Evolutionary conservation across 2,113 vertebrate species (phyloP), one percentile per base, ranked within the genome.

Genomic region (Mystacornis crossleyi): DNA sequence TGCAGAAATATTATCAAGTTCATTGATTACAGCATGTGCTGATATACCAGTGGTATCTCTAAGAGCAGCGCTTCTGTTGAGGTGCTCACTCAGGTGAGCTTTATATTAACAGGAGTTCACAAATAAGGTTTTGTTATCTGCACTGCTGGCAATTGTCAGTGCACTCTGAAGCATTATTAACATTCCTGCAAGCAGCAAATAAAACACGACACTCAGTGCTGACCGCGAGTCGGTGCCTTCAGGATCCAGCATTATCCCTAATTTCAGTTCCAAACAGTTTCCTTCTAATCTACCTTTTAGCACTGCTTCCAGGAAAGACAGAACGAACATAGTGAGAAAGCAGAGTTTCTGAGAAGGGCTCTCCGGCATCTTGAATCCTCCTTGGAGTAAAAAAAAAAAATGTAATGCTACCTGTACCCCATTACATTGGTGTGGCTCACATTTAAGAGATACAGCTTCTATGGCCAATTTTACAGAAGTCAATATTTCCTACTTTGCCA

Each of bases 371-470:
- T 31, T 8, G 9, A 45, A 45, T 54, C 14, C 10, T 61, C 40
- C 84, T 79, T 61, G 47, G 58, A 86, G 24, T 7, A 3, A 40
- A 89, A 51, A 14, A n/a, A 62, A 81, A 36, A 78, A 71, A 51
- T 0, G 1, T 38, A 54, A 25, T 45, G 34, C 2, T n/a, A 31
- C 14, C 3, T 21, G 45, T 8, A 28, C 5, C 2, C 5, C n/a
- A 10, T 8, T 57, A 4, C 13, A 10, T 14, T 17, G 18, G 14
- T 34, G 9, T n/a, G 31, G 43, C 9, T 73, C 42, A 23, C 36
- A 19, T 58, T 48, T 42, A 51, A 28, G 48, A 81, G 43, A 79
- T 40, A 79, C 1, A 5, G 45, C 13, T 81, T 67, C 72, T 12
- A 0, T 36, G 25, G 40, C 18, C 12, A 34, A 12, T 85, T 61